Evolutionary conservation across 2,888 invertebrate species (phyloP), one percentile per base, ranked within the genome.

Genomic region (Stictocephala bisonia): DNA sequence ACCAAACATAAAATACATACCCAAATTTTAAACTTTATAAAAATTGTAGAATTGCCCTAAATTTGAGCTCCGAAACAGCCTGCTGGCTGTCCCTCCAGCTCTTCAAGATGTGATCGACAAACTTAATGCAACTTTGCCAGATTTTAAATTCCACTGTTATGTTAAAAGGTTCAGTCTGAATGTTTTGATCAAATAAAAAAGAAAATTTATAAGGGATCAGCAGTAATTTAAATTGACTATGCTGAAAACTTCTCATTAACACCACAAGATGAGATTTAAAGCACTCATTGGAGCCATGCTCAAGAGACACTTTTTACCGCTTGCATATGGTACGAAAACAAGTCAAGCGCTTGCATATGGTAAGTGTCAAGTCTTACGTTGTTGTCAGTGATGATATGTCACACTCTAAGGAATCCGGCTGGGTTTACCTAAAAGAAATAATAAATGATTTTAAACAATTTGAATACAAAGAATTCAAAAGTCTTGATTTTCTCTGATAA

Each of bases 211-310:
- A 31, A 31, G 35, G 64, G 64, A 13, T 22, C 31, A 40, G 64
- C 64, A 40, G 64, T 64, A 22, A 64, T 64, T 20, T 51, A 69
- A 22, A 51, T 69, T 27, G 69, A 69, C 22, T 69, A 31, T 44
- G 50, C 69, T 9, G 69, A 69, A 51, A 69, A 69, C 51, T 48
- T 31, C 29, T 27, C 35, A n/a, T 35, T 69, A 15, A 50, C 50
- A 7, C 31, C 69, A 13, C 69, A 69, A 51, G 69, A 69, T 51
- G 69, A 69, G 35, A 69, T 69, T 18, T 51, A 69, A 35, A 51
- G 51, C 51, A 29, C 51, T 18, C 69, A 69, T 35, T 69, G 69
- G 69, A 11, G 51, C 13, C 69, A 69, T 31, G 24, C 15, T 31
- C 69, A 69, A 9, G 69, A 51, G 20, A 51, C 35, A 31, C 27